Percentiles rank a stretch among this genome's conserved stretches.
phyloP scores from a whole-genome alignment of 2,113 vertebrate species.

The Opisthocomus hoazin region DNA sequence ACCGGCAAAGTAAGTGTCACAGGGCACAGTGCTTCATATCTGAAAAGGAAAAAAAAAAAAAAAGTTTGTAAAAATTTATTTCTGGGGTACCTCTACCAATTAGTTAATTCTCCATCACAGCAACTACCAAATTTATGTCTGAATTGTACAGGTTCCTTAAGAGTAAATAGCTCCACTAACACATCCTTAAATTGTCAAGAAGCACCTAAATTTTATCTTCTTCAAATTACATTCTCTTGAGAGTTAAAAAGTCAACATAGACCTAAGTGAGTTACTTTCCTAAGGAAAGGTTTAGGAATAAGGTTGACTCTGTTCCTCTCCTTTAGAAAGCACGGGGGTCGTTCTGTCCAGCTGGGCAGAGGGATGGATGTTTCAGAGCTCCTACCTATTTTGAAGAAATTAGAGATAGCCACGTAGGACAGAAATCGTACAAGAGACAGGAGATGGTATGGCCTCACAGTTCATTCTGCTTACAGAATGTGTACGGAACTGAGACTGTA shows the following conservation, averaged over 20 bases:
- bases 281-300: neutral
- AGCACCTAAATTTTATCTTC: neutral
- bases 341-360: neutral
- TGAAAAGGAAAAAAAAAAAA: slow-evolving; percentile 3
- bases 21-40: slow-evolving; percentile 10
- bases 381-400: neutral
- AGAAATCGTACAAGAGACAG: neutral
- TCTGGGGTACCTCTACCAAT: neutral
- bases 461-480: neutral
- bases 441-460: neutral
- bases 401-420: neutral
- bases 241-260: neutral
- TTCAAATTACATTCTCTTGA: neutral
- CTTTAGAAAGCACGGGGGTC: neutral
- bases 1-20: neutral
- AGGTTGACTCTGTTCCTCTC: neutral
- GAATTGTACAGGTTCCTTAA: neutral
- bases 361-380: neutral
- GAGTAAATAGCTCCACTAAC: neutral
- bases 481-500: neutral
- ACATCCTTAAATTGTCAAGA: neutral
- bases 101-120: neutral
- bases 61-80: neutral
- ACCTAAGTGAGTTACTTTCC: neutral
- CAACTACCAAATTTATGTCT: neutral